Evolutionary conservation across 1,140 invertebrate genomes (phyloP), one percentile per base, ranked within the genome.

Genomic region (Antheraea pernyi): DNA sequence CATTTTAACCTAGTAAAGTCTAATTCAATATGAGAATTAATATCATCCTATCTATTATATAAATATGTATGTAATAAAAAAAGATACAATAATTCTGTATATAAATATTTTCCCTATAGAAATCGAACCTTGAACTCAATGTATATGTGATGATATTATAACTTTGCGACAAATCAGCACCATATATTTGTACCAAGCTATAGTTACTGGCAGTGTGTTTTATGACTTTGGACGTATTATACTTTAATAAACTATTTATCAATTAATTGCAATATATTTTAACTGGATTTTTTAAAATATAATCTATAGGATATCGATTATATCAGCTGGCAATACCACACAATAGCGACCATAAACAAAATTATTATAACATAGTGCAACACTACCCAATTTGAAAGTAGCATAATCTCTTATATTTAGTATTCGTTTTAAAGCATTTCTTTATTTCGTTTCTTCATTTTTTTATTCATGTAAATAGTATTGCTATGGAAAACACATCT

Each of bases 151-250:
- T 36, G 59, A 68, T 42, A 42, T 53, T 46, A 19, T 65, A 59
- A 39, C 30, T 68, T 19, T 68, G 39, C 53, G 58, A 65, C 30
- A 37, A 70, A 30, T 36, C 62, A 80, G 78, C 78, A 77, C 75
- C 78, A 77, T 74, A 73, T 65, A 68, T 79, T 80, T 80, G 76
- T 80, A 80, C 78, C 74, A 70, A 76, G 65, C 74, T 65, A 68
- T 65, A 30, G 22, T 30, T 30, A 65, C 48, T 76, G 78, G 78
- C 78, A 77, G 75, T 77, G 72, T 61, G 61, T 19, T 7, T 74
- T 69, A 73, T 36, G 58, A 70, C 58, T 72, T 71, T 73, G 76
- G 76, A 76, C 74, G 70, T 69, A 72, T 75, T 68, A 37, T 69
- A 62, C 18, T 69, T 69, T 58, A 65, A 70, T 72, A 9, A 42